phyloP scores from a whole-genome alignment of 23 tunicate genomes.

The Styela clava region DNA sequence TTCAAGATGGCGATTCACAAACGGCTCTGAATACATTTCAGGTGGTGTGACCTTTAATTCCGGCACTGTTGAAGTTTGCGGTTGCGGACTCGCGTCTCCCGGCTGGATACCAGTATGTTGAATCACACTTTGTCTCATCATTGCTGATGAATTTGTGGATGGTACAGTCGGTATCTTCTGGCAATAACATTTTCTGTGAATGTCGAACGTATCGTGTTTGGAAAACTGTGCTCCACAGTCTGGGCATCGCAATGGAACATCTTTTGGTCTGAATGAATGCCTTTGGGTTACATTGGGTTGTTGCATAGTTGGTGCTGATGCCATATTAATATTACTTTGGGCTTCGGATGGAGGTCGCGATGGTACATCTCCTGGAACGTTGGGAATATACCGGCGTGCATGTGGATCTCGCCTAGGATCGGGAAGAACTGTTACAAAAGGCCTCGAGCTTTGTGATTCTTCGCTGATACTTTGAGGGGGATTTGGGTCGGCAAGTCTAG shows the following conservation, averaged over 20 bases:
- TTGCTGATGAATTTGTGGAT: not conserved
- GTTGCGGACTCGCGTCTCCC: not conserved
- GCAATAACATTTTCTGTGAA: constrained; percentile 56
- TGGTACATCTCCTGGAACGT: not conserved
- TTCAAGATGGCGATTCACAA: not conserved
- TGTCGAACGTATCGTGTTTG: constrained; percentile 56
- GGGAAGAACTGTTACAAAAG: not conserved
- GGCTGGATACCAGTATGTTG: constrained; percentile 9
- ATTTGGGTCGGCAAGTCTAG: not conserved
- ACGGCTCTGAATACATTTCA: not conserved
- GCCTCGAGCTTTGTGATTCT: not conserved
- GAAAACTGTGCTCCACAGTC: constrained; percentile 67
- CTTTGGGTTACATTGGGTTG: not conserved
- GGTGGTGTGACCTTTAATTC: constrained; percentile 1
- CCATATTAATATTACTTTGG: not conserved
- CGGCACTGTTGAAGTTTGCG: not conserved
- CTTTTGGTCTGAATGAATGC: not conserved
- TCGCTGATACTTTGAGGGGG: not conserved
- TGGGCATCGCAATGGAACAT: constrained; percentile 26
- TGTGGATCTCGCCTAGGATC: not conserved
- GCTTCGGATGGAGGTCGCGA: not conserved
- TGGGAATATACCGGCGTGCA: not conserved
- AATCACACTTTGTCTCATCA: constrained; percentile 20
- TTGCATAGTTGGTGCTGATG: not conserved
- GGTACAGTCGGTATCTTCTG: constrained; percentile 21